Percentiles rank a stretch among this genome's conserved stretches.
Conservation (phyloP, 1,140 invertebrate species). For the Hormaphis cornu region DNA sequence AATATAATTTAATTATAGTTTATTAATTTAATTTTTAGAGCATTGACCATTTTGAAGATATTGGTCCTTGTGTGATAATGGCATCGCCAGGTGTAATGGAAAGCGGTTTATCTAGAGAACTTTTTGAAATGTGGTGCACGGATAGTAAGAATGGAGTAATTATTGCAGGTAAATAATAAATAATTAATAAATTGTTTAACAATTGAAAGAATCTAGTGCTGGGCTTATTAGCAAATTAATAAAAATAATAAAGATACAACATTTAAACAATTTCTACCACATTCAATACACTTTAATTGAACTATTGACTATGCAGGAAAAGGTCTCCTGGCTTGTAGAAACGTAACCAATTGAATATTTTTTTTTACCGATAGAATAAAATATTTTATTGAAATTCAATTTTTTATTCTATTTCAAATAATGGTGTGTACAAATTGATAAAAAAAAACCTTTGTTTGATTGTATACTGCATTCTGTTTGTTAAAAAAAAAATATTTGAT, state of each 20-base stretch:
- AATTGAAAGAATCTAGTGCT: background rate
- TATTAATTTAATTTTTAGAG: conserved; percentile 51
- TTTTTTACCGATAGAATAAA: too few relatives aligned
- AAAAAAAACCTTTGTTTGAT: too few relatives aligned
- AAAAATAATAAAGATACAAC: background rate
- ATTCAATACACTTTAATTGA: conserved; percentile 17
- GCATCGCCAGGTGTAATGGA: conserved; percentile 99
- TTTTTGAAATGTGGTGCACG: conserved; percentile 98
- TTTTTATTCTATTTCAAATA: too few relatives aligned
- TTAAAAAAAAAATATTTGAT: too few relatives aligned
- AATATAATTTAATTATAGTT: too few relatives aligned
- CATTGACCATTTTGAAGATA: conserved; percentile 98
- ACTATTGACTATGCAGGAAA: conserved; percentile 92
- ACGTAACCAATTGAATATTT: too few relatives aligned
- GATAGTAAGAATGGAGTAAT: conserved; percentile 97
- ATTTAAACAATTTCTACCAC: too few relatives aligned
- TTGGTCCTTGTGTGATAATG: conserved; percentile 98
- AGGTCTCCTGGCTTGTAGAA: too few relatives aligned
- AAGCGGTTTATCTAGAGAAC: conserved; percentile 89
- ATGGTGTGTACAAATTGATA: too few relatives aligned
- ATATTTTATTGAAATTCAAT: too few relatives aligned
- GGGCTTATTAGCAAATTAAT: too few relatives aligned
- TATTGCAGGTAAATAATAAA: conserved; percentile 62
- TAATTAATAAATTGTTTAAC: background rate
- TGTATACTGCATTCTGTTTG: too few relatives aligned